Evolutionary conservation across 2,888 invertebrate species (phyloP), one percentile per base, ranked within the genome.

Genomic region (Saturnia japonica): DNA sequence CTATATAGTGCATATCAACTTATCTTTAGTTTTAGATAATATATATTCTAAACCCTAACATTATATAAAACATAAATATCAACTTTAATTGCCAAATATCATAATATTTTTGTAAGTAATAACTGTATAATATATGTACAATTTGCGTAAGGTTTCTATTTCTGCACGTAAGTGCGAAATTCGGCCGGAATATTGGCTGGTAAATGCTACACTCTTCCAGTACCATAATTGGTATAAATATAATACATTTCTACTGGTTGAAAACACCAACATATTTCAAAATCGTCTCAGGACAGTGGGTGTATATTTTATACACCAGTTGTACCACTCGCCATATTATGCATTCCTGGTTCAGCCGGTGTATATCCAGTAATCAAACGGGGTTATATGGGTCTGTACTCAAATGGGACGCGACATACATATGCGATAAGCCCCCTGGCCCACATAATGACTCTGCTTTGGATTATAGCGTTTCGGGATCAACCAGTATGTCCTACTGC

Each of bases 31-130:
- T 25, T 14, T 4, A 60, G 12, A 28, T 60, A 57, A 25, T 60
- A 60, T 60, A 22, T 60, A 51, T 51, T 51, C 4, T 51, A 2
- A 25, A 22, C 57, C 22, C 4, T 57, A 57, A 25, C 25, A 25
- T 57, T 57, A 22, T 25, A 19, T 40, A 40, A 40, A 19, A 19
- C 8, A 8, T 64, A 64, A 19, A 12, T 64, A 64, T 64, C 12
- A 40, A 64, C n/a, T 60, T 34, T 64, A 64, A 64, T 64, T 64
- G 64, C 64, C 64, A 64, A 64, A 64, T 57, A 57, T 28, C 14
- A 54, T 19, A 62, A 28, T 64, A 64, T 64, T 64, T 40, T 64
- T 64, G 40, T 64, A 64, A 64, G n/a, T 22, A 40, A n/a, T 7
- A 14, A 64, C n/a, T n/a, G n/a, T n/a, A 51, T 51, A 54, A 60